These are phyloP conservation scores for Drosophila nebulosa DNA, from an alignment of 1,140 invertebrate species.

Conservation along the genomic window DNA sequence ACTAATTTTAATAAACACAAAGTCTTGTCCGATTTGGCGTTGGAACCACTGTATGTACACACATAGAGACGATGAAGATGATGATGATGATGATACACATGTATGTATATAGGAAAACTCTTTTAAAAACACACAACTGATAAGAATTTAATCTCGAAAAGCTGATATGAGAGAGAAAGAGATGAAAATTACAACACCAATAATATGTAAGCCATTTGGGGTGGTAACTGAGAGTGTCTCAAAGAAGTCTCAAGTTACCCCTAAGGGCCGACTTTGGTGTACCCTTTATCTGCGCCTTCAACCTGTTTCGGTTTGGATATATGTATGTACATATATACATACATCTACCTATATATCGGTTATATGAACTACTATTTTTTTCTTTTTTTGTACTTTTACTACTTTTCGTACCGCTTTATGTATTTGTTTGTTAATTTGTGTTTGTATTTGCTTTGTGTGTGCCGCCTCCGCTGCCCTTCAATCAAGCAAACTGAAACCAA, in stretches of 20 bases:
- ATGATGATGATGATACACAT: not conserved
- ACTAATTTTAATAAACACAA: no score
- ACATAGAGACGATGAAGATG: not conserved
- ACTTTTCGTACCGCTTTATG: not conserved
- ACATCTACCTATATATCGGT: no score
- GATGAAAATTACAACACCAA: not conserved
- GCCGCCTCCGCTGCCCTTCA: constrained; percentile 47
- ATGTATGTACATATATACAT: no score
- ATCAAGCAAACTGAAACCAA: constrained; percentile 33
- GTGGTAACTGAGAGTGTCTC: not conserved
- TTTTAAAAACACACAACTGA: not conserved
- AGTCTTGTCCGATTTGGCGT: no score
- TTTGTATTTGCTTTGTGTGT: constrained; percentile 23
- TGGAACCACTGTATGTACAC: not conserved
- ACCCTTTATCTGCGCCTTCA: no score
- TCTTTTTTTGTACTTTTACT: no score
- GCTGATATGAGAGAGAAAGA: not conserved
- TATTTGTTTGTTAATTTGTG: constrained; percentile 5
- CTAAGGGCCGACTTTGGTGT: no score
- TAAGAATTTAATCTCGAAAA: not conserved
- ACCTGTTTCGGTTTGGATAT: no score
- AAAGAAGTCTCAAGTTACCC: no score
- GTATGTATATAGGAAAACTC: not conserved
- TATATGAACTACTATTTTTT: not conserved
- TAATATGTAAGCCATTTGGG: not conserved